Conservation (phyloP, 2,888 invertebrate genomes). For the Autographa pulchrina region DNA sequence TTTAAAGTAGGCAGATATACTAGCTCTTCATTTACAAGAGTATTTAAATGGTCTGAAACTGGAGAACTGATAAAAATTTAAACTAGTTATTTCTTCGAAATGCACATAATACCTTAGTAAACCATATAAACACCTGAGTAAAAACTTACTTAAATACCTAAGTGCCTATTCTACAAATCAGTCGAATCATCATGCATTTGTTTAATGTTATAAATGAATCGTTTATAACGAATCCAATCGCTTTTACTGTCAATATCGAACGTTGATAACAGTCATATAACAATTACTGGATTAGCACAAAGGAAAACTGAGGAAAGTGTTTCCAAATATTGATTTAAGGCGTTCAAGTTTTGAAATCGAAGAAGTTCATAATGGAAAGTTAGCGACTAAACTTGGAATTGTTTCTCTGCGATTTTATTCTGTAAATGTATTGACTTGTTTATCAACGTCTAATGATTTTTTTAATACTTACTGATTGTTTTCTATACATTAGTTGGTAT, state of each 20-base stretch:
- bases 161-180: neutral
- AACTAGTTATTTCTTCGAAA: too few relatives aligned
- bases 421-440: neutral
- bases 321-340: constrained; percentile 15
- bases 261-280: neutral
- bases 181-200: neutral
- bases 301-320: neutral
- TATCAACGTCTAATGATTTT: neutral
- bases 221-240: constrained; percentile 8
- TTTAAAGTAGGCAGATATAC: too few relatives aligned
- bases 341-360: neutral
- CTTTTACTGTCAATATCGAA: neutral
- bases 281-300: neutral
- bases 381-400: neutral
- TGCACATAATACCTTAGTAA: too few relatives aligned
- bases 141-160: neutral
- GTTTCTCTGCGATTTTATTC: neutral
- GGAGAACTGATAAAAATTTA: too few relatives aligned
- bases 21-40: too few relatives aligned
- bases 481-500: too few relatives aligned
- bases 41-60: too few relatives aligned
- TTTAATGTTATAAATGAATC: neutral
- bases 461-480: too few relatives aligned
- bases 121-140: too few relatives aligned
- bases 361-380: neutral